A percentile compares a stretch with the other conserved stretches of the same genome.
Conservation (phyloP, 2,797 vertebrate genomes). For the Aselliscus stoliczkanus region DNA sequence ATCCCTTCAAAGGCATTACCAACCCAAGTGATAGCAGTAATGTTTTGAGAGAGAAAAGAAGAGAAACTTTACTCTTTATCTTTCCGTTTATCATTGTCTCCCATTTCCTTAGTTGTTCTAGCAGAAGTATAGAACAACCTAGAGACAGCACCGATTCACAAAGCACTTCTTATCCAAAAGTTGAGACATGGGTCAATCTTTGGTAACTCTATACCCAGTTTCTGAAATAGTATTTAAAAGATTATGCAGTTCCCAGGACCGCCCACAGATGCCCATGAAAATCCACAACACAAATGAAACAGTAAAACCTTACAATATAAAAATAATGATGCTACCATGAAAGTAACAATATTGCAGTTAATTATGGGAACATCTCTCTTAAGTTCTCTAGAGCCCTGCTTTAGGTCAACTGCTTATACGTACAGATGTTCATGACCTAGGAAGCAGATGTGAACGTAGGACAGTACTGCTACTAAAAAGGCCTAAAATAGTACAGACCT, state of each 20-base stretch:
- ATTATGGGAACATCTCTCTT: background rate
- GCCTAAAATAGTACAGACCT: background rate
- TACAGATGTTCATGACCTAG: background rate
- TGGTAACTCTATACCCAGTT: background rate
- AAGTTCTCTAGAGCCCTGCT: background rate
- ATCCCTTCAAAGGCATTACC: background rate
- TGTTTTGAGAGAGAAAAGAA: background rate
- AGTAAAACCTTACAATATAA: background rate
- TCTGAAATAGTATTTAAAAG: constrained; percentile 44
- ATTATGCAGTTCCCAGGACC: background rate
- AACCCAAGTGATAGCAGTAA: background rate
- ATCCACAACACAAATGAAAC: background rate
- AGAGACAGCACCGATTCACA: background rate
- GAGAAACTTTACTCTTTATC: background rate
- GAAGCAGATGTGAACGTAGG: background rate
- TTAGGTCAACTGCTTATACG: background rate
- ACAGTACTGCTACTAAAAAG: background rate
- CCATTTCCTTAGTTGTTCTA: background rate
- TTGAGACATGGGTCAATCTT: background rate
- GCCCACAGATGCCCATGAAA: background rate
- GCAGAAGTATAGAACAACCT: background rate
- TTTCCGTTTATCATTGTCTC: background rate
- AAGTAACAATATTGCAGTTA: background rate
- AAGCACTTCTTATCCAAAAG: background rate
- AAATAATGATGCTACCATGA: background rate